Evolutionary conservation across 2,797 vertebrate genomes (phyloP).

Genomic region (Botia almorhae): DNA sequence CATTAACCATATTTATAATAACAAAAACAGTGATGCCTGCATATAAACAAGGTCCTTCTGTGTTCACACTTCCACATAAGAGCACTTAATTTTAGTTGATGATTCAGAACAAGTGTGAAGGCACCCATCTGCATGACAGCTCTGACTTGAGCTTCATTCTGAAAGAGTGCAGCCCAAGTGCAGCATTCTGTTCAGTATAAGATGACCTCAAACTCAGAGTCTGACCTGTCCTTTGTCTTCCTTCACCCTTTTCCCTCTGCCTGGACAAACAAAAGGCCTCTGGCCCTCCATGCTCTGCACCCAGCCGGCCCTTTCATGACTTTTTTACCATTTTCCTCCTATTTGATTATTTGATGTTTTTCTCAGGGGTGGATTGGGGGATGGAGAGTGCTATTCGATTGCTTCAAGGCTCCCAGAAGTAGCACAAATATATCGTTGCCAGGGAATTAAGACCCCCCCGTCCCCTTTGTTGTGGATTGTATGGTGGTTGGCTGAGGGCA

Average conservation of each 20-base stretch:
- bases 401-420: slow-evolving; percentile 80
- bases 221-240: slow-evolving; percentile 77
- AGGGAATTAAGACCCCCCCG: slow-evolving; percentile 85
- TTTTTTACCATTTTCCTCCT: slow-evolving; percentile 75
- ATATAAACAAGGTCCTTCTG: slow-evolving; percentile 18
- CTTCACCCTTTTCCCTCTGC: slow-evolving; percentile 49
- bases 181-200: slow-evolving; percentile 50
- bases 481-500: slow-evolving; percentile 68
- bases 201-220: slow-evolving; percentile 73
- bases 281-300: slow-evolving; percentile 50
- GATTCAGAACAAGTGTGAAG: slow-evolving; percentile 35
- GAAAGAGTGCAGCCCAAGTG: slow-evolving; percentile 54
- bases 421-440: slow-evolving; percentile 89
- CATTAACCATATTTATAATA: background rate
- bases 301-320: slow-evolving; percentile 76
- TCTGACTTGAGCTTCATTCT: slow-evolving; percentile 53
- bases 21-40: background rate
- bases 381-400: slow-evolving; percentile 69
- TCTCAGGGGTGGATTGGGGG: slow-evolving; percentile 45
- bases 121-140: slow-evolving; percentile 48
- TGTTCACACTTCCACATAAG: slow-evolving; percentile 18
- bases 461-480: slow-evolving; percentile 83
- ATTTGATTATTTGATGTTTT: slow-evolving; percentile 70
- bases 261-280: slow-evolving; percentile 58
- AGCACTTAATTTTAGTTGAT: background rate